phyloP scores from a whole-genome alignment of 1,140 invertebrate genomes.

The Drosophila bipectinata region DNA sequence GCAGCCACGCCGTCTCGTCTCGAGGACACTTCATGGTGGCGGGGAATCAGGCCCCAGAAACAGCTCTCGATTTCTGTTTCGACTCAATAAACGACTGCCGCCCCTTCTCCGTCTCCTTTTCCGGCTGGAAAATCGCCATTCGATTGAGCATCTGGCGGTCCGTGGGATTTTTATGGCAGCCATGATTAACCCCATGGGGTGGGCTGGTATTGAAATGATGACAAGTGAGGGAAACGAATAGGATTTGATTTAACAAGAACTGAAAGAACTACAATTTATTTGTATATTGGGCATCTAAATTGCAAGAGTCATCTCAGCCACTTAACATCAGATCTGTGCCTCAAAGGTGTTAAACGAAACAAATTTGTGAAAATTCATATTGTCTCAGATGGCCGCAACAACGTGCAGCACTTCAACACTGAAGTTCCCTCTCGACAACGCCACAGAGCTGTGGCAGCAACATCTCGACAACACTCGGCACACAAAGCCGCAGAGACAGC shows the following conservation, averaged over 20 bases:
- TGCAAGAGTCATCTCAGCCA: not conserved
- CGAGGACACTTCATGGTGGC: conserved; percentile 40
- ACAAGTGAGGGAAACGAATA: not conserved
- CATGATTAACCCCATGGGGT: conserved; percentile 56
- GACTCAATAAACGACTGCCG: not conserved
- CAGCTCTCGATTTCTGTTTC: conserved; percentile 7
- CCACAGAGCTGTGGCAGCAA: not conserved
- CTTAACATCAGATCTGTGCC: not conserved
- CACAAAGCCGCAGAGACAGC: conserved; percentile 15
- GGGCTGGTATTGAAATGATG: not conserved
- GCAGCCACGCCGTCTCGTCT: conserved; percentile 46
- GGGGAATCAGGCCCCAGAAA: conserved; percentile 8
- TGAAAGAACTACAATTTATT: no score
- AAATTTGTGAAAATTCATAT: conserved; percentile 10
- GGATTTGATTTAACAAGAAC: no score
- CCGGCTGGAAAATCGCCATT: not conserved
- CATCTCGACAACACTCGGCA: conserved; percentile 14
- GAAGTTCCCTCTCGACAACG: conserved; percentile 34
- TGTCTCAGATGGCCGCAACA: conserved; percentile 5
- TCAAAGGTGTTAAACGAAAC: not conserved
- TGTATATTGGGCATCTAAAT: no score
- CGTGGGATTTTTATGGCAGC: conserved; percentile 51
- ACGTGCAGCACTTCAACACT: conserved; percentile 25
- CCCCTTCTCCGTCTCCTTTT: conserved; percentile 13
- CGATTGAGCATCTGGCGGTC: conserved; percentile 40